A percentile compares a stretch with the other conserved stretches of the same genome.
Evolutionary conservation across 2,797 vertebrate genomes (phyloP).

Genomic region (Thalassophryne amazonica): DNA sequence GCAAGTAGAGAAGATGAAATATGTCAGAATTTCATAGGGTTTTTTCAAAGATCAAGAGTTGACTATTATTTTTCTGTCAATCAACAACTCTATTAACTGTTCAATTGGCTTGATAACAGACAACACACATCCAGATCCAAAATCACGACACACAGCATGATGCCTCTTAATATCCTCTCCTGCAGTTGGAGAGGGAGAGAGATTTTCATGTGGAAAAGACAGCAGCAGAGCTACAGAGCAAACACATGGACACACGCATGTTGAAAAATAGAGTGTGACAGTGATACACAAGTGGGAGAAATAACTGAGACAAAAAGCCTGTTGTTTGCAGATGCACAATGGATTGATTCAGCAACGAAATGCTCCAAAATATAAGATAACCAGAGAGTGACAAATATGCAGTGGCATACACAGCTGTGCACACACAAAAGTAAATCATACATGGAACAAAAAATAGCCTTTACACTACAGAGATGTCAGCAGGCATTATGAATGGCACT

Average conservation of each 20-base stretch:
- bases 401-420: conserved; percentile 32
- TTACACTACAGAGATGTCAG: neutral
- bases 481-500: too few relatives aligned
- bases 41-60: too few relatives aligned
- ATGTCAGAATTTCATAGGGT: too few relatives aligned
- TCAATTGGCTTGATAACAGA: too few relatives aligned
- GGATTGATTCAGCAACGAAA: conserved; percentile 58
- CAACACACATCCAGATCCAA: conserved; percentile 6
- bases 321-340: conserved; percentile 62
- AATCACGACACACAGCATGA: conserved; percentile 20
- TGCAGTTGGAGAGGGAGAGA: conserved; percentile 12
- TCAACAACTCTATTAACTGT: too few relatives aligned
- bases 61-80: too few relatives aligned
- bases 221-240: neutral
- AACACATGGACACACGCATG: conserved; percentile 1
- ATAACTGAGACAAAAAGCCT: conserved; percentile 40
- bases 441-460: neutral
- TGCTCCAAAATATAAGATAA: conserved; percentile 32
- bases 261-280: conserved; percentile 4
- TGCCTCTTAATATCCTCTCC: conserved; percentile 6
- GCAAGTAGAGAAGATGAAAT: too few relatives aligned
- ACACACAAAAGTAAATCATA: neutral
- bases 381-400: conserved; percentile 30
- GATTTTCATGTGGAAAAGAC: neutral
- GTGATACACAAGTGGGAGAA: conserved; percentile 6